Evolutionary conservation across 2,113 vertebrate species (phyloP).

Genomic region (Prolemur simus): DNA sequence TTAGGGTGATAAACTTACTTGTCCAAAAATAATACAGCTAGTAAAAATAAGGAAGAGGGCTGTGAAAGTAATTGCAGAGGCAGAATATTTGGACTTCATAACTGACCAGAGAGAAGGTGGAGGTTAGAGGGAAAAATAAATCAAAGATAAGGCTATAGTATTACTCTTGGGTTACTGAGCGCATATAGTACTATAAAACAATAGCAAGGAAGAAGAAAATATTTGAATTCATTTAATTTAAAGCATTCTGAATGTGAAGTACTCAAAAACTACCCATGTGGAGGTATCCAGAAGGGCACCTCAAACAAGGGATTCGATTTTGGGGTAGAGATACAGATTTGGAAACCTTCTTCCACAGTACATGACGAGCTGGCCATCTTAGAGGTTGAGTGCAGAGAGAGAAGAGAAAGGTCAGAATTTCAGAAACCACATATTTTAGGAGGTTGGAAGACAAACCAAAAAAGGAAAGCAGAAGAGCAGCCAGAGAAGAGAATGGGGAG

Average conservation of each 20-base stretch:
- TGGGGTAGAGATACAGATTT: background rate
- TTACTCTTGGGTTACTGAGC: background rate
- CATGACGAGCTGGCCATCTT: background rate
- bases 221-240: slow-evolving; percentile 1
- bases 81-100: background rate
- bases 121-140: background rate
- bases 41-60: background rate
- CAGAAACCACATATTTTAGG: background rate
- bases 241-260: background rate
- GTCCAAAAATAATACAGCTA: background rate
- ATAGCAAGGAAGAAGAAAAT: background rate
- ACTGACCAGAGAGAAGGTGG: background rate
- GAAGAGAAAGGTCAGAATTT: slow-evolving; percentile 7
- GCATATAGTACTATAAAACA: background rate
- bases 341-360: background rate
- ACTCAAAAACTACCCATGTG: background rate
- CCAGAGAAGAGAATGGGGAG: background rate
- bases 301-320: background rate
- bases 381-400: background rate
- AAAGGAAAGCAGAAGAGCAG: slow-evolving; percentile 31
- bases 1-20: background rate
- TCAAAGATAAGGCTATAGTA: background rate
- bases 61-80: background rate
- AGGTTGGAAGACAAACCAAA: background rate
- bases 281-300: background rate